Evolutionary conservation across 1,140 invertebrate species (phyloP), one percentile per base, ranked within the genome.

Genomic region (Cotesia vestalis): DNA sequence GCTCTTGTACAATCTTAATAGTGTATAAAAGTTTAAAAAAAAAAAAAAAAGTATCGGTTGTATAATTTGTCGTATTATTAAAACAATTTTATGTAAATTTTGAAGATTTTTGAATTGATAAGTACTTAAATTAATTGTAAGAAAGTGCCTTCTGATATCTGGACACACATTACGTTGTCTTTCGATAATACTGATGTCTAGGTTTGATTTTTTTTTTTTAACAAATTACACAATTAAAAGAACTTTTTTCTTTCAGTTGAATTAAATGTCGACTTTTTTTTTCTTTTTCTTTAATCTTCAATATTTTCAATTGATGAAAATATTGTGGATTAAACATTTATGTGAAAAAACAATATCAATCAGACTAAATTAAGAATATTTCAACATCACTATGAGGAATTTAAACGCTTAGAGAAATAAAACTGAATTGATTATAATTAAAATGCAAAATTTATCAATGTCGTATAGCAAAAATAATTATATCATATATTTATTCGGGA

Each of bases 61-160:
- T 40, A 66, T 66, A 36, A 20, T 66, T 14, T 20, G 4, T 34
- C 1, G 40, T 52, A 6, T 11, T 60, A 34, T 6, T n/a, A 66
- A 20, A 51, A 52, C 36, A 55, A 66, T 70, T 62, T 57, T 46
- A 57, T 17, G 27, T 40, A 57, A 40, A 14, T 46, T 71, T 46
- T 5, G 11, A 46, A 46, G 20, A 36, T 8, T 14, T 34, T 71
- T 63, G 20, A 11, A 51, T 52, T 40, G 53, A 63, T 63, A 40
- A 63, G 60, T 71, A 71, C 69, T 71, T 71, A 71, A 69, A 60
- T 63, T 71, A 62, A 62, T 52, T 14, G 17, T 71, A 71, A 71
- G 69, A 71, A 71, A 71, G 69, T 71, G 69, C 69, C 69, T 71
- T 71, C 61, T 35, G 59, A 63, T 55, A 71, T 27, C 20, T 71